These are phyloP conservation scores for Tretioscincus oriximinensis DNA, from an alignment of 2,113 vertebrate species.

Conservation along the genomic window DNA sequence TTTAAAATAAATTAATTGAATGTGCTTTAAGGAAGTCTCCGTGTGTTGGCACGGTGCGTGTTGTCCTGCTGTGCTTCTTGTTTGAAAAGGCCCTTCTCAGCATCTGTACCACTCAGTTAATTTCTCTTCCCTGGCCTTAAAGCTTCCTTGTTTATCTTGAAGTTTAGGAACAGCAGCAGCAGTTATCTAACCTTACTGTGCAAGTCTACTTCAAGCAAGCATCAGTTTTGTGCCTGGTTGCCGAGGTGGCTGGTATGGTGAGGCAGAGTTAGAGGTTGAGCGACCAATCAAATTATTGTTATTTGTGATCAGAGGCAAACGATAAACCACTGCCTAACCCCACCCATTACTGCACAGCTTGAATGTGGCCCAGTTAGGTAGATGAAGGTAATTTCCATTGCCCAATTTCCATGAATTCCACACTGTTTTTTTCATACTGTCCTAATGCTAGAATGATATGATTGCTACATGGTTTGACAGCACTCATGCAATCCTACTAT, in stretches of 20 bases:
- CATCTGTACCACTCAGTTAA: not conserved
- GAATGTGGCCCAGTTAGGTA: too few relatives aligned
- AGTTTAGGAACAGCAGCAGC: not conserved
- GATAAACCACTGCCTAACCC: too few relatives aligned
- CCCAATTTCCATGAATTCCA: too few relatives aligned
- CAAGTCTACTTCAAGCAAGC: too few relatives aligned
- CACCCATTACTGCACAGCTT: too few relatives aligned
- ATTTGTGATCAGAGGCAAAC: too few relatives aligned
- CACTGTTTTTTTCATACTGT: too few relatives aligned
- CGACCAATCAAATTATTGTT: too few relatives aligned
- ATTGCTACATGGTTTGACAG: not conserved
- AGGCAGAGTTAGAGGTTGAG: too few relatives aligned
- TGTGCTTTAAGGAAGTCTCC: not conserved
- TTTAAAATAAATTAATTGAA: conserved; percentile 15
- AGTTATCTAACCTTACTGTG: not conserved
- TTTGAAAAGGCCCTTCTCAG: not conserved
- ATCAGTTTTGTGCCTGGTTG: not conserved
- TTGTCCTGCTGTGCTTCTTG: not conserved
- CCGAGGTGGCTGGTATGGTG: not conserved
- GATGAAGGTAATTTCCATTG: too few relatives aligned
- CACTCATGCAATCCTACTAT: too few relatives aligned
- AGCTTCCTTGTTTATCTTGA: not conserved
- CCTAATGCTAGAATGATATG: not conserved
- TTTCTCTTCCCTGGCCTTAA: not conserved
- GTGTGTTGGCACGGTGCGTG: not conserved